Evolutionary conservation across 2,888 invertebrate species (phyloP), one percentile per base, ranked within the genome.

Genomic region (Cerastis leucographa): DNA sequence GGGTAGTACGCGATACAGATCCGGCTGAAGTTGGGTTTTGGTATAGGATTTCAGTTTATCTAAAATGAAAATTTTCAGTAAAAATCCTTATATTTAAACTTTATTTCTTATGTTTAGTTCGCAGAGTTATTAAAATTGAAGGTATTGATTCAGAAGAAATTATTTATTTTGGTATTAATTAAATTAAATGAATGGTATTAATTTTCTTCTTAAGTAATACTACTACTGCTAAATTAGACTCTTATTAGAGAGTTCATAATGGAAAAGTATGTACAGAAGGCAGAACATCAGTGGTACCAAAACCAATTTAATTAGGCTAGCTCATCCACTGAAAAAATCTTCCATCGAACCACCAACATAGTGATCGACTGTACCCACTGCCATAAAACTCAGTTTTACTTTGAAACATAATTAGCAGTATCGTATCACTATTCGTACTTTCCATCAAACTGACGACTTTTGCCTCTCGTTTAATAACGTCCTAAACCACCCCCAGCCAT

Each of bases 51-150:
- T n/a, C 42, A 56, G 25, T 25, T 42, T 74, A 78, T 65, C 65
- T 74, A 11, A 78, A 81, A 78, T 65, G 35, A 22, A 81, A 74
- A 56, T 2, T 42, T 42, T 42, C 19, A 8, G 9, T 35, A 11
- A 59, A 61, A 9, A 61, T 61, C 9, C 19, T 61, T 19, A 8
- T 17, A 59, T 17, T 59, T 59, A 17, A 59, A 29, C 17, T 8
- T 59, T 29, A 17, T 25, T 1, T 17, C 6, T 7, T 0, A 25
- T 7, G 25, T 25, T 17, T 29, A 59, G 17, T 56, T 25, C 14
- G 25, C 11, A 25, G 6, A 56, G 56, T 56, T 25, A 56, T 14
- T 56, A 25, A 56, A 1, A 51, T 51, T 46, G 6, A 46, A 46
- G 46, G 17, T 54, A 4, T 51, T 54, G n/a, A 54, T 54, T 54